phyloP scores from a whole-genome alignment of 2,797 vertebrate genomes.

The Furcifer pardalis region DNA sequence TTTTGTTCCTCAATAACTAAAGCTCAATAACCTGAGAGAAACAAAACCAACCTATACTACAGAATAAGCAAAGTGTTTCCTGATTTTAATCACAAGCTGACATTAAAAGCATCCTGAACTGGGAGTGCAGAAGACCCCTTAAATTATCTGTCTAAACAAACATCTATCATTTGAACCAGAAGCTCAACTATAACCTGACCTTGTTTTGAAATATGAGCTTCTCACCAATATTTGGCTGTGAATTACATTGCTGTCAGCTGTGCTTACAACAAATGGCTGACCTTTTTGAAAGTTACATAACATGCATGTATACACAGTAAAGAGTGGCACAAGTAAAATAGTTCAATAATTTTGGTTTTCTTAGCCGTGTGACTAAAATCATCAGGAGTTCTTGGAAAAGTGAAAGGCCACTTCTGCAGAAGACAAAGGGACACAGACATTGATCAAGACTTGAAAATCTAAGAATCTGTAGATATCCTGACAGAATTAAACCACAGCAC shows the following conservation, averaged over 20 bases:
- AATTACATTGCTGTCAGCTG: background rate
- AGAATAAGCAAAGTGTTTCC: background rate
- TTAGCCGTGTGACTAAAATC: background rate
- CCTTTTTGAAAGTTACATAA: constrained; percentile 6
- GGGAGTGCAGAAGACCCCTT: background rate
- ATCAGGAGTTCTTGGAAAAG: background rate
- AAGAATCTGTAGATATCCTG: background rate
- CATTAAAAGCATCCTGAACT: constrained; percentile 17
- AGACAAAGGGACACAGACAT: background rate
- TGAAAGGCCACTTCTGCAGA: background rate
- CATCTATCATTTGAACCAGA: background rate
- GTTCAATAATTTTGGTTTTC: background rate
- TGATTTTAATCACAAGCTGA: constrained; percentile 14
- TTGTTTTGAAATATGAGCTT: constrained; percentile 26
- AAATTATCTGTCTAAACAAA: background rate
- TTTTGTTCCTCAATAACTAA: background rate
- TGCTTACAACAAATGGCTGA: background rate
- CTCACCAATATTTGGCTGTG: background rate
- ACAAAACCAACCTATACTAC: background rate
- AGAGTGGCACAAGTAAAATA: background rate
- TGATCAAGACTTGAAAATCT: background rate
- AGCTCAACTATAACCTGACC: background rate
- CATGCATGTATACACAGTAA: constrained; percentile 3
- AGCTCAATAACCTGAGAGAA: background rate
- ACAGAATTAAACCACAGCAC: background rate